A percentile compares a stretch with the other conserved stretches of the same genome.
Conservation (phyloP, 2,113 vertebrate genomes). For the Callaeas wilsoni region DNA sequence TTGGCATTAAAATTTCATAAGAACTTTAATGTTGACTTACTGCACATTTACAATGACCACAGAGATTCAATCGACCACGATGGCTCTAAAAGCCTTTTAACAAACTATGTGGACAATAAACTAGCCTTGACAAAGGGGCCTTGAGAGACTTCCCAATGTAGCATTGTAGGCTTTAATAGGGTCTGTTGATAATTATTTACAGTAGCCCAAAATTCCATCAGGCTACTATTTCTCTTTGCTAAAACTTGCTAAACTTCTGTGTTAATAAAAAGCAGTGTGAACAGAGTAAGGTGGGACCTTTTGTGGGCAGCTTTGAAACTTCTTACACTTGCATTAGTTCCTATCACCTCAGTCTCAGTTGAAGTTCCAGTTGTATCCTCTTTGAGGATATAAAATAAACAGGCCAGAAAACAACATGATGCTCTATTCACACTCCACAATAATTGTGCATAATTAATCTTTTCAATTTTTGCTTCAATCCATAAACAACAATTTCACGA, state of each 20-base stretch:
- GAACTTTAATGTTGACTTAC: not conserved
- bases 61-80: not conserved
- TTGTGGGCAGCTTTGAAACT: not conserved
- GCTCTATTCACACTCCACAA: not conserved
- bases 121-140: constrained; percentile 3
- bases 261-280: not conserved
- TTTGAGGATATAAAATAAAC: not conserved
- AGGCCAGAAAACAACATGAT: not conserved
- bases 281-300: not conserved
- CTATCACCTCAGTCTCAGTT: not conserved
- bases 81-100: constrained; percentile 53
- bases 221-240: not conserved
- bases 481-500: not conserved
- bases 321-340: not conserved
- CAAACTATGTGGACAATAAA: constrained; percentile 1
- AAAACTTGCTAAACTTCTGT: not conserved
- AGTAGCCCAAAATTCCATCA: not conserved
- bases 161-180: not conserved
- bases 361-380: not conserved
- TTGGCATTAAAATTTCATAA: constrained; percentile 53
- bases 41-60: not conserved
- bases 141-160: not conserved
- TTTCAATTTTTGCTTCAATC: not conserved
- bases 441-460: not conserved
- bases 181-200: not conserved